A percentile compares a stretch with the other conserved stretches of the same genome.
These are phyloP conservation scores for Ophion costatus DNA, from an alignment of 2,888 invertebrate species.

Conservation along the genomic window DNA sequence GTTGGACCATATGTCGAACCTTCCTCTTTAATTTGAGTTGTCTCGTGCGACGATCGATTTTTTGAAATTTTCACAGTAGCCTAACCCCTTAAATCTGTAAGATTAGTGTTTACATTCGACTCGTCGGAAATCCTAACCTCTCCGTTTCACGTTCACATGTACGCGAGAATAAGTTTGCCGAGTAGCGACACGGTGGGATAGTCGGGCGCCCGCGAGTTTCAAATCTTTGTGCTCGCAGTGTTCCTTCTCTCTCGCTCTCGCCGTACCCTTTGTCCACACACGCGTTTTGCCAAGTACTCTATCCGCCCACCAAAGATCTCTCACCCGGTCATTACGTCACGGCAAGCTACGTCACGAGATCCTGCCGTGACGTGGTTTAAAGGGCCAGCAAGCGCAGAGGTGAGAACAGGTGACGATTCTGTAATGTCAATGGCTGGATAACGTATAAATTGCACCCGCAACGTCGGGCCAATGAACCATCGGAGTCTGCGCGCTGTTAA, in stretches of 20 bases:
- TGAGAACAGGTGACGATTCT: slow-evolving; percentile 59
- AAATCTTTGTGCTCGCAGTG: not conserved
- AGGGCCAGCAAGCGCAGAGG: slow-evolving; percentile 9
- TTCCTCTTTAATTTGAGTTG: too few relatives aligned
- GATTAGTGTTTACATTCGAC: not conserved
- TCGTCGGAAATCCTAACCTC: not conserved
- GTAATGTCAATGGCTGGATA: slow-evolving; percentile 33
- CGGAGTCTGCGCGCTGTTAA: slow-evolving; percentile 64
- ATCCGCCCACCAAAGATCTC: not conserved
- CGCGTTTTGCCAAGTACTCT: not conserved
- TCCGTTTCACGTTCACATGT: not conserved
- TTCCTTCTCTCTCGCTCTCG: too few relatives aligned
- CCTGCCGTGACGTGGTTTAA: slow-evolving; percentile 53
- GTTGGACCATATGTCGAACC: too few relatives aligned
- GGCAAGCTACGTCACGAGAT: slow-evolving; percentile 55
- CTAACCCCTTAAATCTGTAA: not conserved
- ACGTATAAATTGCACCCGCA: slow-evolving; percentile 46
- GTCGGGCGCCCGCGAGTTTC: slow-evolving; percentile 50
- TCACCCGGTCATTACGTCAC: slow-evolving; percentile 30
- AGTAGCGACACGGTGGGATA: slow-evolving; percentile 32
- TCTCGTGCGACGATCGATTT: too few relatives aligned
- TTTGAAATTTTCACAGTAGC: too few relatives aligned
- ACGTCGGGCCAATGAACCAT: slow-evolving; percentile 67
- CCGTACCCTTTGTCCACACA: slow-evolving; percentile 6
- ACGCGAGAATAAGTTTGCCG: not conserved